Conservation (phyloP, 2,113 vertebrate species). For the Microcebus griseorufus region DNA sequence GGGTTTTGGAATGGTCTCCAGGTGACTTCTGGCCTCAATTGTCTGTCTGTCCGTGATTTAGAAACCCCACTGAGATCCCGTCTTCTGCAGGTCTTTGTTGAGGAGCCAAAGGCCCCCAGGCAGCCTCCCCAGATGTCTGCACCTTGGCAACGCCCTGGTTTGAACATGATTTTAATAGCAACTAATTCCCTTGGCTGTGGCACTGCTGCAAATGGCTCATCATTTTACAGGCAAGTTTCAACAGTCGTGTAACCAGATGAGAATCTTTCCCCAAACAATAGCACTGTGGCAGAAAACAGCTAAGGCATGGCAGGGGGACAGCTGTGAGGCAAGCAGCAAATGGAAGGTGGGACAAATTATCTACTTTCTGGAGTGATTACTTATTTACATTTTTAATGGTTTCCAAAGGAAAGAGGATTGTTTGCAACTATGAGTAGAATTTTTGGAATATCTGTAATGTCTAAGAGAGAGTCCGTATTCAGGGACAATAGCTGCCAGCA, state of each 20-base stretch:
- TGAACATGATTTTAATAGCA: slow-evolving; percentile 87
- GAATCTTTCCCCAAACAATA: slow-evolving; percentile 72
- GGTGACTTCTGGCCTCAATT: slow-evolving; percentile 71
- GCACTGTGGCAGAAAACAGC: slow-evolving; percentile 47
- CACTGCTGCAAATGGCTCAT: slow-evolving; percentile 82
- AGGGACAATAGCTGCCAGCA: background rate
- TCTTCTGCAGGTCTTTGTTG: slow-evolving; percentile 84
- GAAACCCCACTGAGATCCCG: slow-evolving; percentile 79
- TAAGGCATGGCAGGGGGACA: slow-evolving; percentile 39
- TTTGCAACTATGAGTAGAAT: background rate
- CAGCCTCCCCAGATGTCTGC: slow-evolving; percentile 84
- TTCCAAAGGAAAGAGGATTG: background rate
- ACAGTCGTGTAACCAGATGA: slow-evolving; percentile 80
- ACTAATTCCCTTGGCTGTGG: slow-evolving; percentile 87
- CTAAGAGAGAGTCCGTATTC: background rate
- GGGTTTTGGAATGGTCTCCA: slow-evolving; percentile 41
- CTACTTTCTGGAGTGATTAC: slow-evolving; percentile 14
- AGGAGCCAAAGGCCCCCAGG: slow-evolving; percentile 85
- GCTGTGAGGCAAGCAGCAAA: slow-evolving; percentile 50
- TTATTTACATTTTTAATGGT: slow-evolving; percentile 60
- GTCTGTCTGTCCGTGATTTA: slow-evolving; percentile 75
- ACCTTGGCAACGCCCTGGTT: slow-evolving; percentile 84
- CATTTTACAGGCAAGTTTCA: slow-evolving; percentile 83
- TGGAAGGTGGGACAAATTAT: background rate
- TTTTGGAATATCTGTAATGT: background rate